These are phyloP conservation scores for Avahi laniger DNA, from an alignment of 2,797 vertebrate genomes.

Conservation along the genomic window DNA sequence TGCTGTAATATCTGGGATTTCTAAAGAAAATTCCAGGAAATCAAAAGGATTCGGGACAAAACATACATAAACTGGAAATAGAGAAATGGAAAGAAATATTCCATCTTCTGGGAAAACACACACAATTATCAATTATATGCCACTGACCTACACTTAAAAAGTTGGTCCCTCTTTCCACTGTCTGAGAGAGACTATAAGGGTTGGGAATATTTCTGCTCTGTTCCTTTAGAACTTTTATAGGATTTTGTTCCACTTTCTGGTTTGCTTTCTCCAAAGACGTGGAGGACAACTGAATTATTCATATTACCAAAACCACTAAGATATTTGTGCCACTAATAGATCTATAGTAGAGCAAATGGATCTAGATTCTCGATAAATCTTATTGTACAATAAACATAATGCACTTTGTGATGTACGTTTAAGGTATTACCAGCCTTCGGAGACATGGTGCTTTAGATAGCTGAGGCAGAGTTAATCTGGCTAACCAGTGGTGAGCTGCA, in stretches of 20 bases:
- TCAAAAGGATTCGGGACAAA: not conserved
- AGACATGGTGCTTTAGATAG: not conserved
- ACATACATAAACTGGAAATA: not conserved
- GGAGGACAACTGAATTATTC: not conserved
- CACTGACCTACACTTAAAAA: not conserved
- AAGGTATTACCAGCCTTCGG: not conserved
- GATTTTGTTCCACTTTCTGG: conserved; percentile 12
- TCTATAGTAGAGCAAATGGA: not conserved
- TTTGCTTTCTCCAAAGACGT: conserved; percentile 16
- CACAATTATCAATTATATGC: not conserved
- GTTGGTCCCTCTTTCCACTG: not conserved
- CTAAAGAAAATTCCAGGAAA: not conserved
- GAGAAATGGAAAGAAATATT: not conserved
- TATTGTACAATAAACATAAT: not conserved
- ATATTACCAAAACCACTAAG: not conserved
- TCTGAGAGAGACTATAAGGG: not conserved
- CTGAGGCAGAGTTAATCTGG: not conserved
- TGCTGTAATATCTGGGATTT: not conserved
- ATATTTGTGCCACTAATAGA: not conserved
- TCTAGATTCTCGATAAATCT: not conserved
- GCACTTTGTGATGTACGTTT: too few relatives aligned
- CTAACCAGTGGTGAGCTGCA: not conserved
- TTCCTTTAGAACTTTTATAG: not conserved
- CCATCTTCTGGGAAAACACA: not conserved
- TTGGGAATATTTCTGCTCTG: not conserved